Percentiles rank a stretch among this genome's conserved stretches.
Conservation (phyloP, 2,888 invertebrate genomes). For the Periphyllus acericola region DNA sequence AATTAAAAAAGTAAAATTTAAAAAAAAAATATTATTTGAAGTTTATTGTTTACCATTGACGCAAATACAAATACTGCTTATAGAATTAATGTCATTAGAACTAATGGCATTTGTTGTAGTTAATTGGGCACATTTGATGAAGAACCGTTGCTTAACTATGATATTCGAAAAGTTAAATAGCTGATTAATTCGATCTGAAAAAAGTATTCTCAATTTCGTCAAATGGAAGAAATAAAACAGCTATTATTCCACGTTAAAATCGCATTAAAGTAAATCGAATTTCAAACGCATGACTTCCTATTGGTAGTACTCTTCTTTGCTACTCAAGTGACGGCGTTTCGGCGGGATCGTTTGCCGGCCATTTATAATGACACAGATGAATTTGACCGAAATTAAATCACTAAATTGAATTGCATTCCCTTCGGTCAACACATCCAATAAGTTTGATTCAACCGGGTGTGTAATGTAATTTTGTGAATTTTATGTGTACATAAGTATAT, state of each 20-base stretch:
- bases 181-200: background rate
- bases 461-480: background rate
- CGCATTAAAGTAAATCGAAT: slow-evolving; percentile 47
- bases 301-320: background rate
- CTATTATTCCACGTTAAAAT: slow-evolving; percentile 42
- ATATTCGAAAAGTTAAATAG: background rate
- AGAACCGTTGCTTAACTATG: background rate
- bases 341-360: slow-evolving; percentile 15
- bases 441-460: background rate
- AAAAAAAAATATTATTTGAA: too few relatives aligned
- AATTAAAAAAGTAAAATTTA: too few relatives aligned
- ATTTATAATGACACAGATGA: slow-evolving; percentile 36
- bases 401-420: background rate
- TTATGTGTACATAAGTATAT: background rate
- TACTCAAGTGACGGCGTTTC: slow-evolving; percentile 22
- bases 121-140: background rate
- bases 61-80: background rate
- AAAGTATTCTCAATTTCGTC: background rate
- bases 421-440: background rate
- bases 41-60: too few relatives aligned
- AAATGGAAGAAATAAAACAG: background rate
- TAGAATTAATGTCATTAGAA: background rate
- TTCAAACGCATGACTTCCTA: slow-evolving; percentile 43
- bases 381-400: slow-evolving; percentile 24
- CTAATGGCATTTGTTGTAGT: background rate